Base-by-base conservation (phyloP, 2,888 invertebrate species). In the Galerucella nymphaeae region DNA sequence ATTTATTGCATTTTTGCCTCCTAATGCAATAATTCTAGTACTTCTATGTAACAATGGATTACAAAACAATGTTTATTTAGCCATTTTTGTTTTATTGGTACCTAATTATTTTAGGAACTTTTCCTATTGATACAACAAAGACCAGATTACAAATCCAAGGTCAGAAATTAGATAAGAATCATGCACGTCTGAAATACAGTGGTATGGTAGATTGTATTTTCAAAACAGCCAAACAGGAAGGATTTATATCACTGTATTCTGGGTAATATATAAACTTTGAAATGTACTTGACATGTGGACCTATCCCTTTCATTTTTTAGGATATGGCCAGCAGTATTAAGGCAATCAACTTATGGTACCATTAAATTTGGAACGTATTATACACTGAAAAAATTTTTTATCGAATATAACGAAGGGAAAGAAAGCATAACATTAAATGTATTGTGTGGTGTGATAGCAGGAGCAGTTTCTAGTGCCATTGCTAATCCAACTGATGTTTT, bases 321-420 rank as follows among this genome's bases (percentile, higher is more conserved):
- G 67, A 95, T 98, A 84, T 93, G 94, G 90, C 97, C 97, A 66
- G 97, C 98, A 58, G 92, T 98, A 67, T 88, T 98, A 71, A 90
- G 97, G 2, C 98, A 98, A 87, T 95, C 97, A 42, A 96, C 96
- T 53, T 98, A 98, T 88, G 98, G 98, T 80, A 97, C 97, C 48
- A 96, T 98, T 76, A 98, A 98, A 88, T 97, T 98, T 85, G 98
- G 98, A 78, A 95, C 96, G 13, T 98, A 98, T 87, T 97, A 98
- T 85, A 93, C 96, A 1, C 87, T 97, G 79, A 97, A 97, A 87
- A 90, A 92, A 82, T 86, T 91, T 74, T 84, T 94, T 55, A 89
- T 90, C 13, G 88, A 90, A 83, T 87, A 89, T 76, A 89, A 88
- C 69, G 83, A 86, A 57, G 88, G 87, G 18, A 85, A 87, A 76